phyloP scores from a whole-genome alignment of 2,888 invertebrate species.

The Siphlonurus alternatus region DNA sequence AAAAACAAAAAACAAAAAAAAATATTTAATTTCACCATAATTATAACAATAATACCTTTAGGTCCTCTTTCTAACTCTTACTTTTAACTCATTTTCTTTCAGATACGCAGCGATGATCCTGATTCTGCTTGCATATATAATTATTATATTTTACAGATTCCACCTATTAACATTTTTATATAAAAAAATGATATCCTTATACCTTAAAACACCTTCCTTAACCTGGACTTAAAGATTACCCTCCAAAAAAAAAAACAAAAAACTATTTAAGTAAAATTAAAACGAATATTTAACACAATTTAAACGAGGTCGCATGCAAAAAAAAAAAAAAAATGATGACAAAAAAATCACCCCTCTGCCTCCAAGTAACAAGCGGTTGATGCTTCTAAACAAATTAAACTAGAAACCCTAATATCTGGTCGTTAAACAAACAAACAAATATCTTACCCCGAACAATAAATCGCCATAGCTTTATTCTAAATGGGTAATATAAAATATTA shows the following conservation, averaged over 20 bases:
- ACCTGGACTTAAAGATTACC: background rate
- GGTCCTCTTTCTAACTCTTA: background rate
- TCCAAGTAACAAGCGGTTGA: slow-evolving; percentile 25
- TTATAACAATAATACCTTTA: background rate
- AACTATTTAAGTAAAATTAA: slow-evolving; percentile 9
- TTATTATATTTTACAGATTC: slow-evolving; percentile 3
- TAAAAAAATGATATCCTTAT: slow-evolving; percentile 3
- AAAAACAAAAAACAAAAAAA: background rate
- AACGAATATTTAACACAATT: slow-evolving; percentile 8
- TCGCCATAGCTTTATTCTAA: background rate
- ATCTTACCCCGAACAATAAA: background rate
- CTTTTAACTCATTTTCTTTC: slow-evolving; percentile 2
- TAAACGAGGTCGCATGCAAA: slow-evolving; percentile 10
- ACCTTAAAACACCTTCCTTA: slow-evolving; percentile 7
- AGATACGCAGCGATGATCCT: slow-evolving; percentile 1
- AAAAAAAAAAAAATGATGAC: slow-evolving; percentile 9
- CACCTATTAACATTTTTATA: background rate
- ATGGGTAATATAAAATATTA: slow-evolving; percentile 7
- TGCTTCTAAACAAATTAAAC: slow-evolving; percentile 13
- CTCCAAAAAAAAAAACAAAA: slow-evolving; percentile 8
- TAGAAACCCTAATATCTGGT: slow-evolving; percentile 11
- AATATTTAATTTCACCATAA: background rate
- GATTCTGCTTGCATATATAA: background rate
- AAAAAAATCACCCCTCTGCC: slow-evolving; percentile 22
- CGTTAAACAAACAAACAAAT: slow-evolving; percentile 8